Conservation (phyloP, 1,140 invertebrate genomes). For the Eciton burchellii region DNA sequence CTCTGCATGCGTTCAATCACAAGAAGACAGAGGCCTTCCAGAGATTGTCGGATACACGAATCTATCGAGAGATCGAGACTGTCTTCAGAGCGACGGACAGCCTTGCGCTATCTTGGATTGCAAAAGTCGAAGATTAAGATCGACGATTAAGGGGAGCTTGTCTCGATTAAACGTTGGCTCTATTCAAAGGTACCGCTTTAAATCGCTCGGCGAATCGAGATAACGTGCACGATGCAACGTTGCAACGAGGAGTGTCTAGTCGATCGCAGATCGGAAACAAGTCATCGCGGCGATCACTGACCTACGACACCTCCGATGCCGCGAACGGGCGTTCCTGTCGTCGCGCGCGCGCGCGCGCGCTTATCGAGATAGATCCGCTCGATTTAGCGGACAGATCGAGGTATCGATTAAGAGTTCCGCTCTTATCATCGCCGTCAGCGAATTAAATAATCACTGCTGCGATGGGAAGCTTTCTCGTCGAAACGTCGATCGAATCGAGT, state of each 20-base stretch:
- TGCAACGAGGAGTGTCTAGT: too few species aligned
- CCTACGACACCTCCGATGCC: conserved; percentile 34
- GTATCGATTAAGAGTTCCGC: conserved; percentile 27
- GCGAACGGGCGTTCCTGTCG: conserved; percentile 20
- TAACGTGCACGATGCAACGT: too few species aligned
- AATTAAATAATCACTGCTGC: conserved; percentile 15
- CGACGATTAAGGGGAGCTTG: not conserved
- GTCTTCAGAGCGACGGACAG: too few species aligned
- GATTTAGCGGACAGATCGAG: conserved; percentile 6
- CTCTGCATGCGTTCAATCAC: too few species aligned
- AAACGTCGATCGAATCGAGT: conserved; percentile 19
- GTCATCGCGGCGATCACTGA: conserved; percentile 41
- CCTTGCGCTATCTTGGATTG: too few species aligned
- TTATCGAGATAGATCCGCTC: conserved; percentile 11
- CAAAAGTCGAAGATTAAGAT: not conserved
- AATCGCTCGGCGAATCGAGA: not conserved
- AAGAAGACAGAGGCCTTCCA: too few species aligned
- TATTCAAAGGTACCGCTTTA: not conserved
- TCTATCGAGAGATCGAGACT: too few species aligned
- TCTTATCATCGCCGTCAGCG: conserved; percentile 14
- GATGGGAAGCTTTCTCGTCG: not conserved
- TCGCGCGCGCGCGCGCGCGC: not conserved
- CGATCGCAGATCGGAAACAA: conserved; percentile 21
- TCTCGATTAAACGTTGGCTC: too few species aligned
- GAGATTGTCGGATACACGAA: too few species aligned